Evolutionary conservation across 2,113 vertebrate genomes (phyloP).

Genomic region (Strix uralensis): DNA sequence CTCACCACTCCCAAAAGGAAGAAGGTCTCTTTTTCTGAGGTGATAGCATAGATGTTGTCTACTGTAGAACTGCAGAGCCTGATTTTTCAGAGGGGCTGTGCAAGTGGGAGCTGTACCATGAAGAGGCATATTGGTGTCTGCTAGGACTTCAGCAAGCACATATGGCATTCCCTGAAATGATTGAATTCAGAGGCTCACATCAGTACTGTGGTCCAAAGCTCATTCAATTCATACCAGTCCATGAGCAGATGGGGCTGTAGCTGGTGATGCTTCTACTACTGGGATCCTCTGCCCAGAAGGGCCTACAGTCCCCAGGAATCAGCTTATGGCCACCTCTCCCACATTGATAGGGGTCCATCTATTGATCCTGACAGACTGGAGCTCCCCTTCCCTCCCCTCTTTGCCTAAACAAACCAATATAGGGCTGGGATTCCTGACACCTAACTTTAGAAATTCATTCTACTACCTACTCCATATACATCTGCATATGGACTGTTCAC

Average conservation of each 20-base stretch:
- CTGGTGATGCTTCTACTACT: neutral
- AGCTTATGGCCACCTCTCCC: neutral
- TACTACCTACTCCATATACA: neutral
- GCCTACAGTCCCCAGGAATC: neutral
- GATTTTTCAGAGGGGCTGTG: neutral
- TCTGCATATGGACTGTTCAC: neutral
- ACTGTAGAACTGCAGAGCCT: neutral
- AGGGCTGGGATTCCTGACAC: neutral
- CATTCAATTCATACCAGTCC: neutral
- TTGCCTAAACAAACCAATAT: neutral
- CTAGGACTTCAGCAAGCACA: neutral
- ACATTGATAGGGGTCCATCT: neutral
- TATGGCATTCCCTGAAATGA: neutral
- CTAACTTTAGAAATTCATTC: neutral
- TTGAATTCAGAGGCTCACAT: neutral
- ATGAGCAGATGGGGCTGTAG: neutral
- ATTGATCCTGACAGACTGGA: neutral
- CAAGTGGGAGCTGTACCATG: neutral
- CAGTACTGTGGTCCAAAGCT: neutral
- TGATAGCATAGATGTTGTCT: neutral
- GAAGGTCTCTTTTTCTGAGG: neutral
- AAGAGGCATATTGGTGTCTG: neutral
- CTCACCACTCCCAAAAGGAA: neutral
- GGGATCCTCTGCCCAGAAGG: neutral
- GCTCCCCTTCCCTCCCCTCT: neutral